phyloP scores from a whole-genome alignment of 2,113 vertebrate genomes.

The Nothobranchius furzeri region DNA sequence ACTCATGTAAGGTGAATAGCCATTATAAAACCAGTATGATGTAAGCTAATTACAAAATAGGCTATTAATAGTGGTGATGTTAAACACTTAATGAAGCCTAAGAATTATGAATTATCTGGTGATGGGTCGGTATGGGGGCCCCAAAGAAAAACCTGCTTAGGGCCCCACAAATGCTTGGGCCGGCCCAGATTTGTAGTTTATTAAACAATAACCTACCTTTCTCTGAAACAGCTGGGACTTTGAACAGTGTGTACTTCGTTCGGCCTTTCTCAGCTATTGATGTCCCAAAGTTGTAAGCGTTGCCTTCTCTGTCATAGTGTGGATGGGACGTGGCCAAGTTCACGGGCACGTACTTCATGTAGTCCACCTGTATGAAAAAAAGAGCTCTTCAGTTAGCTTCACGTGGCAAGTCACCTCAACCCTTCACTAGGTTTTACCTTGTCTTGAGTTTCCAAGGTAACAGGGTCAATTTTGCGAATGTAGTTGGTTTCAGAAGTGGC shows the following conservation, averaged over 20 bases:
- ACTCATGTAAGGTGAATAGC: too few relatives aligned
- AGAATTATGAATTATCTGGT: too few relatives aligned
- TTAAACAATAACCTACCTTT: conserved; percentile 72
- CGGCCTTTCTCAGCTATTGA: conserved; percentile 91
- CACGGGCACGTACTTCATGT: conserved; percentile 84
- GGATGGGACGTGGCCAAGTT: conserved; percentile 88
- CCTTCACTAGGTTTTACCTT: conserved; percentile 80
- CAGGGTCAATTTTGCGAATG: conserved; percentile 89
- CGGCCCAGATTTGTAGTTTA: too few relatives aligned
- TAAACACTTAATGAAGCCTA: too few relatives aligned
- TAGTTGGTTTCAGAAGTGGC: conserved; percentile 94
- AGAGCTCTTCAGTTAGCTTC: too few relatives aligned
- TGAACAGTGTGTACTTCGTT: conserved; percentile 91
- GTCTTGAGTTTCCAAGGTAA: conserved; percentile 88
- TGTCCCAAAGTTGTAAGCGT: conserved; percentile 90
- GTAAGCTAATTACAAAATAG: too few relatives aligned
- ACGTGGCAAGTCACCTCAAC: too few relatives aligned
- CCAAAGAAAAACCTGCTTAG: too few relatives aligned
- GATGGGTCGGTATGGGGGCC: too few relatives aligned
- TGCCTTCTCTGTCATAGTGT: conserved; percentile 92
- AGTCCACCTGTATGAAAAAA: conserved; percentile 84
- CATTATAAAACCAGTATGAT: too few relatives aligned
- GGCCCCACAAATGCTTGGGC: too few relatives aligned
- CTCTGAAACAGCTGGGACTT: conserved; percentile 80
- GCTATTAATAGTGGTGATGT: too few relatives aligned